These are phyloP conservation scores for Diachrysia chrysitis DNA, from an alignment of 2,888 invertebrate species.

Conservation along the genomic window DNA sequence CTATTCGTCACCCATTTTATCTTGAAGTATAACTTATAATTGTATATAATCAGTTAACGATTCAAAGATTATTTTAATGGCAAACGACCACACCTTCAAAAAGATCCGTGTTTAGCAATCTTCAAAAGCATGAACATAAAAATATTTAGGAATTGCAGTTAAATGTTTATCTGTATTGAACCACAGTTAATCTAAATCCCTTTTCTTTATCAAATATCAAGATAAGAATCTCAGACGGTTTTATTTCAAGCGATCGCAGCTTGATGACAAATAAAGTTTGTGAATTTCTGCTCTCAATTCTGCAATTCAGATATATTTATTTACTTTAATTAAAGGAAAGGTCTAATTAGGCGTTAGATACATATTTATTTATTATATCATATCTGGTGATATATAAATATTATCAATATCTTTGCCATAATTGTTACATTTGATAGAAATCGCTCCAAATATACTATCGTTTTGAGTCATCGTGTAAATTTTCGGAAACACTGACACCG, in stretches of 20 bases:
- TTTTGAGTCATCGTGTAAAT: too few species aligned
- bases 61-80: constrained; percentile 20
- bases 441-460: too few species aligned
- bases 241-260: neutral
- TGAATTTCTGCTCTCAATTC: too few species aligned
- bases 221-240: neutral
- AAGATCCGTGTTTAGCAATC: neutral
- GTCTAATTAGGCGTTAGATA: too few species aligned
- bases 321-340: too few species aligned
- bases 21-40: constrained; percentile 26
- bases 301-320: too few species aligned
- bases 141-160: neutral
- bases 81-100: constrained; percentile 6
- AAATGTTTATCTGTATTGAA: neutral
- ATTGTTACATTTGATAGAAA: too few species aligned
- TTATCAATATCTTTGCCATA: too few species aligned
- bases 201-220: neutral
- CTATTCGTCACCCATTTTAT: constrained; percentile 21
- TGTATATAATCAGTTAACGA: constrained; percentile 26
- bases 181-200: neutral
- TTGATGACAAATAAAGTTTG: neutral
- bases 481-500: too few species aligned
- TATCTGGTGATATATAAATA: too few species aligned
- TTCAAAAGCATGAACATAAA: neutral
- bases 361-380: too few species aligned